These are phyloP conservation scores for Cuculus canorus DNA, from an alignment of 2,797 vertebrate species.

Conservation along the genomic window DNA sequence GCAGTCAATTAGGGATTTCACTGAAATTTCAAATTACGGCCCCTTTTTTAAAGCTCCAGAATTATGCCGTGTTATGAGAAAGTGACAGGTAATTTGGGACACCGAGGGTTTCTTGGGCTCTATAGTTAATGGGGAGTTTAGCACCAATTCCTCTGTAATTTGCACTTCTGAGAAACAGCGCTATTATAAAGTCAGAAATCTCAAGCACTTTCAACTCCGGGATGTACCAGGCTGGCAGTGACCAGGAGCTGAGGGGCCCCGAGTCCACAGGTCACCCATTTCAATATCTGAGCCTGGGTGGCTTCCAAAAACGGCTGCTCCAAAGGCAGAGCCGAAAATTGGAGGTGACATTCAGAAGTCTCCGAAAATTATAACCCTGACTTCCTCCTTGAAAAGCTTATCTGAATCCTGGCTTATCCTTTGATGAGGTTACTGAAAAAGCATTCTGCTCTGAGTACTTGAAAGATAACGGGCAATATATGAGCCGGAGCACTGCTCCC, in stretches of 20 bases:
- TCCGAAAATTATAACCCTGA: constrained; percentile 84
- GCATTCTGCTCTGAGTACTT: constrained; percentile 72
- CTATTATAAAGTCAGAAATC: constrained; percentile 82
- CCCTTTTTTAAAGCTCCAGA: constrained; percentile 36
- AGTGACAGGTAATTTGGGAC: constrained; percentile 84
- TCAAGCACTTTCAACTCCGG: constrained; percentile 76
- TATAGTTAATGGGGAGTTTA: constrained; percentile 82
- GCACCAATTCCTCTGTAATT: constrained; percentile 82
- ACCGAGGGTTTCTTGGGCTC: constrained; percentile 75
- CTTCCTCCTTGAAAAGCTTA: constrained; percentile 83
- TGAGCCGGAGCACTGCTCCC: constrained; percentile 54
- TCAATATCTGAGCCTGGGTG: constrained; percentile 79
- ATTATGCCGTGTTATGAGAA: constrained; percentile 67
- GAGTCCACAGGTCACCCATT: constrained; percentile 77
- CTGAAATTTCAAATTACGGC: constrained; percentile 62
- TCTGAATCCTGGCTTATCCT: constrained; percentile 82
- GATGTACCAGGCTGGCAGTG: constrained; percentile 72
- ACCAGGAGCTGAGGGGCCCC: constrained; percentile 71
- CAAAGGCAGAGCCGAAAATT: constrained; percentile 78
- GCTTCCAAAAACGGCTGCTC: constrained; percentile 75
- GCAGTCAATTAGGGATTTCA: constrained; percentile 69
- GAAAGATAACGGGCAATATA: constrained; percentile 77
- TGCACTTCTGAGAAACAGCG: constrained; percentile 80
- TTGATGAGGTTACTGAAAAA: constrained; percentile 83
- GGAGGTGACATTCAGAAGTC: constrained; percentile 85